A percentile compares a stretch with the other conserved stretches of the same genome.
phyloP scores from a whole-genome alignment of 2,113 vertebrate genomes.

The Strigops habroptila region DNA sequence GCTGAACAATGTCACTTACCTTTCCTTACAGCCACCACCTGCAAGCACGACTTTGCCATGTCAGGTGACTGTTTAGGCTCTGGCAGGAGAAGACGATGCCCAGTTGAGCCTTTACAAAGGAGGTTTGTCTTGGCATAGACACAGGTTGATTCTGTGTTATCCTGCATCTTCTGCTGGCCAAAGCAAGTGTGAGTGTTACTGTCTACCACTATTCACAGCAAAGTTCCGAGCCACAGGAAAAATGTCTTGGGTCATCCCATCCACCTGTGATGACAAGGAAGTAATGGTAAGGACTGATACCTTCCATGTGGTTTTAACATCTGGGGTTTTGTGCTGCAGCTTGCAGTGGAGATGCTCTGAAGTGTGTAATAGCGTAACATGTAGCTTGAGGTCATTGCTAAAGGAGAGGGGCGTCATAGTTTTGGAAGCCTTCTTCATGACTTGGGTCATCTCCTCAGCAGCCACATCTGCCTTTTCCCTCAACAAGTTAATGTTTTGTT shows the following conservation, averaged over 20 bases:
- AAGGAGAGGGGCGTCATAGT: not conserved
- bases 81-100: not conserved
- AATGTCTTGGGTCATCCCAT: not conserved
- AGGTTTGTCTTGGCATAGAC: not conserved
- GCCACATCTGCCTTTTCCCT: not conserved
- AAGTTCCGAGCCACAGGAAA: not conserved
- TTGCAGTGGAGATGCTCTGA: not conserved
- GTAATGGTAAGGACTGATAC: not conserved
- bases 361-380: not conserved
- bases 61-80: not conserved
- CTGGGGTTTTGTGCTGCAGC: not conserved
- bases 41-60: not conserved
- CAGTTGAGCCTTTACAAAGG: not conserved
- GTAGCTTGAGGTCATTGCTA: not conserved
- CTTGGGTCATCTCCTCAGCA: not conserved
- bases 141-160: not conserved
- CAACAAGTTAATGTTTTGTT: not conserved
- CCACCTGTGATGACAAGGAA: not conserved
- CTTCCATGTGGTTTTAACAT: not conserved
- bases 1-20: fast-evolving
- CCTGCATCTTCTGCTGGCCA: not conserved
- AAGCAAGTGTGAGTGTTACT: not conserved
- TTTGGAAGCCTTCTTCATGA: not conserved
- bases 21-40: not conserved
- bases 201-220: not conserved